Evolutionary conservation across 2,113 vertebrate genomes (phyloP), one percentile per base, ranked within the genome.

Genomic region (Charadrius vociferus): DNA sequence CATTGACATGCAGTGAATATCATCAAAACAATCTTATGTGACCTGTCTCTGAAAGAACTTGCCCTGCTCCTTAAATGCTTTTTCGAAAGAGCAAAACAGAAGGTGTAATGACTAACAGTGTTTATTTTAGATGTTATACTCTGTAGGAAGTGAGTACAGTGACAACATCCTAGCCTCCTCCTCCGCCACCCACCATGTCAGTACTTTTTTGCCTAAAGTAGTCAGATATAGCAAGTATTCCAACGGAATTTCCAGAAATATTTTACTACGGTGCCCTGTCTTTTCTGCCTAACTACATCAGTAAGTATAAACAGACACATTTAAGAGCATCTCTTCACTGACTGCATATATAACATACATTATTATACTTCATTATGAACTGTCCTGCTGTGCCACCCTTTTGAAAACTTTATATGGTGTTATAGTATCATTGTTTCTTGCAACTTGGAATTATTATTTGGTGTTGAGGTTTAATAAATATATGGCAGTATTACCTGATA

Each of bases 321-420:
- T 39, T 30, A 75, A 53, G 36, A 79, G 29, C 49, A 49, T 45
- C 32, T 90, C 62, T 56, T 66, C 77, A 47, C 50, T 49, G 8
- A 83, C 45, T 14, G 41, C 17, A 9, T 4, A 27, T 3, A 12
- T 3, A 74, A 23, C 0, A 0, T 12, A 59, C 0, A 0, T 77
- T 45, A 79, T n/a, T 43, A 63, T 61, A 41, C 27, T 36, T 86
- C 32, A 66, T 52, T 19, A 30, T 58, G 6, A 56, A 41, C n/a
- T 80, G 73, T 41, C 58, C 56, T 49, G 29, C 61, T n/a, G 26
- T 3, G 11, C 12, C 30, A 47, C 6, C 7, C 49, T 72, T 37
- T 84, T 68, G 43, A 58, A 95, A 87, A 73, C 26, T 82, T 65
- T 39, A 2, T 30, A 19, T 23, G 10, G 9, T 73, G 10, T 29